These are phyloP conservation scores for Choristoneura rosaceana DNA, from an alignment of 2,888 invertebrate genomes.

Conservation along the genomic window DNA sequence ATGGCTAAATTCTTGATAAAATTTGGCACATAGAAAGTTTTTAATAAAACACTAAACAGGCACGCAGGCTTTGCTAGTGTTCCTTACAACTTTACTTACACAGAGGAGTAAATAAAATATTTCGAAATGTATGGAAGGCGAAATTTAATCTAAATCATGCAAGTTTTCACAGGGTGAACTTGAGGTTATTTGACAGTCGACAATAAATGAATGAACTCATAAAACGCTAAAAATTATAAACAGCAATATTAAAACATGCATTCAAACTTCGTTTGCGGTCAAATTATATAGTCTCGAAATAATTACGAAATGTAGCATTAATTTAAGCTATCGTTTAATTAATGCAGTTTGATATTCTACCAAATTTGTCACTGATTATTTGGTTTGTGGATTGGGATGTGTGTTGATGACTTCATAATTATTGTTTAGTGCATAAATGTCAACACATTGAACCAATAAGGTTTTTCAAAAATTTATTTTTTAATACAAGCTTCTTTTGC, in stretches of 20 bases:
- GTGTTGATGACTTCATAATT: constrained; percentile 24
- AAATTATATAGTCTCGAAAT: not conserved
- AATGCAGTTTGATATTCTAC: constrained; percentile 20
- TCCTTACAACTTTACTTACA: too few species aligned
- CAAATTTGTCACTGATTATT: constrained; percentile 7
- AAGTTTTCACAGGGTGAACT: not conserved
- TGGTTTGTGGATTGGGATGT: constrained; percentile 23
- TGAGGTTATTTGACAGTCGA: not conserved
- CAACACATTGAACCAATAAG: too few species aligned
- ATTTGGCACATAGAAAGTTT: too few species aligned
- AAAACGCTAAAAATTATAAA: not conserved
- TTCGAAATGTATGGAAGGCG: too few species aligned
- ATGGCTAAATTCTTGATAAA: too few species aligned
- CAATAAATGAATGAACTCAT: not conserved
- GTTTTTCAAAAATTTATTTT: too few species aligned
- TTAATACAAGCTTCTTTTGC: too few species aligned
- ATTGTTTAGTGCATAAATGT: too few species aligned
- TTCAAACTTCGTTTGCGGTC: constrained; percentile 8
- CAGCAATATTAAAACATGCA: not conserved
- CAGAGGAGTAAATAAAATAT: too few species aligned
- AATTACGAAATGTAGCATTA: not conserved
- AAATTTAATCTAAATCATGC: too few species aligned
- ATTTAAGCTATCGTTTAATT: constrained; percentile 10
- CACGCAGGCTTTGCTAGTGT: too few species aligned
- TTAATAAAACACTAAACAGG: too few species aligned